Evolutionary conservation across 2,113 vertebrate genomes (phyloP).

Genomic region (Siphamia tubifer): DNA sequence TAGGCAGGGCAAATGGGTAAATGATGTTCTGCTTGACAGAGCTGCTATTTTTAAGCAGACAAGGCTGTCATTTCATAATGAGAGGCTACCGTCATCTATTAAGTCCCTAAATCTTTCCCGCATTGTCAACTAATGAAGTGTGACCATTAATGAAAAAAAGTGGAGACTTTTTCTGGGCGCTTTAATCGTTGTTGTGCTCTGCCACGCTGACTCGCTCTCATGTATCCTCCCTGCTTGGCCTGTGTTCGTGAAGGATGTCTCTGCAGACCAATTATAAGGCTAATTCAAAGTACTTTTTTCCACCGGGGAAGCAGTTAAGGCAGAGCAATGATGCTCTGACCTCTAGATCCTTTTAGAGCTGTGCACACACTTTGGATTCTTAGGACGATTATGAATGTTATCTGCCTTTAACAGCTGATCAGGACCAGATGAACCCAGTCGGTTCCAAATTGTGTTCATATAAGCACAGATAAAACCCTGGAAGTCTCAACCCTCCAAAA

Average conservation of each 20-base stretch:
- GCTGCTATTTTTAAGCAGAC: conserved; percentile 9
- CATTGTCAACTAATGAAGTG: neutral
- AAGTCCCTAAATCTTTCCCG: neutral
- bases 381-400: no score
- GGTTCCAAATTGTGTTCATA: no score
- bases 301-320: conserved; percentile 61
- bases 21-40: conserved; percentile 33
- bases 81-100: conserved; percentile 12
- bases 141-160: neutral
- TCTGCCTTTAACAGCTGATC: no score
- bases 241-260: conserved; percentile 38
- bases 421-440: no score
- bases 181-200: neutral
- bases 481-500: no score
- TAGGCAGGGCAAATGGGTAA: neutral
- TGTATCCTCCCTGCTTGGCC: neutral
- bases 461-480: no score
- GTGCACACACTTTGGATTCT: no score
- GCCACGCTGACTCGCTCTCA: neutral
- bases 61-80: conserved; percentile 12
- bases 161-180: neutral
- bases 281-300: conserved; percentile 55
- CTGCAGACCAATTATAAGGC: conserved; percentile 73
- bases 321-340: conserved; percentile 28
- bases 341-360: no score